Evolutionary conservation across 2,888 invertebrate genomes (phyloP).

Genomic region (Ariolimax columbianus): DNA sequence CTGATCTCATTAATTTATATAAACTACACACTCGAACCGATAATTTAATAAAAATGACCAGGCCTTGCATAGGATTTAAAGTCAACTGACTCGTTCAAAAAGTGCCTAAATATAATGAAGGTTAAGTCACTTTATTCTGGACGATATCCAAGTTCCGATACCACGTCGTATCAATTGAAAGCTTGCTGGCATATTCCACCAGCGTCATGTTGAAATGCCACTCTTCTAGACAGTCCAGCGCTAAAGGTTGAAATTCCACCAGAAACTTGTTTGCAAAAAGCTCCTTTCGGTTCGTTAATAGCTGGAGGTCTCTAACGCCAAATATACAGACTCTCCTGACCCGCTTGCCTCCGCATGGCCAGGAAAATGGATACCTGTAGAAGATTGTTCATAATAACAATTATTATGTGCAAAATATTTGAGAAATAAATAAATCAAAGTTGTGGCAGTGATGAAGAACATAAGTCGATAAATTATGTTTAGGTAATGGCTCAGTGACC

Average conservation of each 20-base stretch:
- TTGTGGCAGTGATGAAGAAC: too few relatives aligned
- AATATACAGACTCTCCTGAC: slow-evolving; percentile 71
- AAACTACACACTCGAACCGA: too few relatives aligned
- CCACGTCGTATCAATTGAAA: slow-evolving; percentile 49
- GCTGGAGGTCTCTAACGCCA: slow-evolving; percentile 65
- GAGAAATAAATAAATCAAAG: too few relatives aligned
- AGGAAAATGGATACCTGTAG: slow-evolving; percentile 57
- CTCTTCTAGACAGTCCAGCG: slow-evolving; percentile 70
- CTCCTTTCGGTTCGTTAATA: slow-evolving; percentile 62
- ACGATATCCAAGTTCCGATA: slow-evolving; percentile 51
- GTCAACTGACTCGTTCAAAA: too few relatives aligned
- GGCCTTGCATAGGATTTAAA: background rate
- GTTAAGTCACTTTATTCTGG: slow-evolving; percentile 48
- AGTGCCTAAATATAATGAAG: background rate
- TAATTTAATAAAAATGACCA: background rate
- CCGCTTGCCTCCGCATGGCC: slow-evolving; percentile 65
- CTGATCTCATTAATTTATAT: background rate
- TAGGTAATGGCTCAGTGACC: too few relatives aligned
- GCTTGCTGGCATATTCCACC: slow-evolving; percentile 48
- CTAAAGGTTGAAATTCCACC: slow-evolving; percentile 62
- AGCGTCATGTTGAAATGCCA: slow-evolving; percentile 58
- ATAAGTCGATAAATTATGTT: too few relatives aligned
- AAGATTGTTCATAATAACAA: too few relatives aligned
- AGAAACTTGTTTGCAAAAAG: slow-evolving; percentile 73
- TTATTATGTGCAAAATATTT: too few relatives aligned